Evolutionary conservation across 1,140 invertebrate species (phyloP), one percentile per base, ranked within the genome.

Genomic region (Aphis gossypii): DNA sequence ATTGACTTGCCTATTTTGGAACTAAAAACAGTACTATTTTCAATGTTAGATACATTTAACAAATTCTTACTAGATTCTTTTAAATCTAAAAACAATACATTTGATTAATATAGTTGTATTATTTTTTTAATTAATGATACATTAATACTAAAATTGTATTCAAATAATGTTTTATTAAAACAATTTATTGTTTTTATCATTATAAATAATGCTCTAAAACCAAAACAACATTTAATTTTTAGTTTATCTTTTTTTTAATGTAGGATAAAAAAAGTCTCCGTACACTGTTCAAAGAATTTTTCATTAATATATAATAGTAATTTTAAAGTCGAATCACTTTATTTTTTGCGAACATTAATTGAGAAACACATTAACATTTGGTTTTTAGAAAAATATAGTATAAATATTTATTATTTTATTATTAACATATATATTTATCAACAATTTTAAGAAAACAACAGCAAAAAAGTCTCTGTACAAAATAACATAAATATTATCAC

Each of bases 401-500:
- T 48, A 48, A 48, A 48, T 48, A 48, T 48, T 48, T 48, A 48
- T 48, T 48, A 48, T 54, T 54, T 23, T 54, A 54, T 84, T 84
- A 84, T 44, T 41, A 44, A 84, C 83, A 44, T 44, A 30, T 44
- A 30, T 44, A 82, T 82, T 38, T 84, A 84, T 41, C 41, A 44
- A 84, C 20, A 84, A 84, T 44, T 44, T 41, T 84, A 84, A 44
- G 38, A 84, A 84, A 84, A 84, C 23, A 84, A 84, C 83, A 84
- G 38, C 83, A 84, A 84, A 84, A 84, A 84, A 84, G 83, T 84
- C 38, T 83, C 82, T 6, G 35, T 83, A 83, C 82, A 35, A 35
- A 35, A 35, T 35, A 35, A 35, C 35, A 35, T 35, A 35, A 35
- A 35, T 35, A 35, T 35, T 35, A 35, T 35, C 35, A 35, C 35